Conservation (phyloP, 2,888 invertebrate genomes). For the Miltochrista miniata region DNA sequence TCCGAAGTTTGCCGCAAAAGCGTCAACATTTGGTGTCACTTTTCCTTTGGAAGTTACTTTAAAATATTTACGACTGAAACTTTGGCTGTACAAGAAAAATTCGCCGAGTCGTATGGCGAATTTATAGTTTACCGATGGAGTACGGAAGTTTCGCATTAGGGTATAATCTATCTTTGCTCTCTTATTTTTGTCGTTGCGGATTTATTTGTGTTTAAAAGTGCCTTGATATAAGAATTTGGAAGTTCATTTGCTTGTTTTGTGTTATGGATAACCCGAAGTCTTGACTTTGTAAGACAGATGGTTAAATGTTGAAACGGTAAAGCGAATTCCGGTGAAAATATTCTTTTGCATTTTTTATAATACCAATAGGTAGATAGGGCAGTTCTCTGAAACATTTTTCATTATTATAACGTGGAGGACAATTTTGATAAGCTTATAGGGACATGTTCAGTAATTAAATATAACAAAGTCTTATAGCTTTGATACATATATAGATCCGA, state of each 20-base stretch:
- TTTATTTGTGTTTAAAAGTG: constrained; percentile 64
- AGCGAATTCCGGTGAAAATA: neutral
- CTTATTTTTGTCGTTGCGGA: constrained; percentile 45
- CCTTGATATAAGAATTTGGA: constrained; percentile 40
- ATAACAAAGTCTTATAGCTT: too few relatives aligned
- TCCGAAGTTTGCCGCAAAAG: constrained; percentile 57
- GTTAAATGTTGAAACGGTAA: constrained; percentile 10
- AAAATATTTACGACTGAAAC: constrained; percentile 80
- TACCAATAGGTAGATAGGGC: too few relatives aligned
- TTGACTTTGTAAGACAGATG: constrained; percentile 14
- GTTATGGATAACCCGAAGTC: constrained; percentile 23
- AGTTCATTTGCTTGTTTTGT: constrained; percentile 31
- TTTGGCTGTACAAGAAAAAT: constrained; percentile 66
- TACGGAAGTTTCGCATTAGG: constrained; percentile 64
- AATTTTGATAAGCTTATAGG: too few relatives aligned
- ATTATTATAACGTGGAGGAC: too few relatives aligned
- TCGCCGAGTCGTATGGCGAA: constrained; percentile 61
- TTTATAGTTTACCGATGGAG: constrained; percentile 70
- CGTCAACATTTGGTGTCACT: constrained; percentile 78
- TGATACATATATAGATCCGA: too few relatives aligned
- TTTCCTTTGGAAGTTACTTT: constrained; percentile 75
- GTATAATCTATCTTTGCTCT: constrained; percentile 44
- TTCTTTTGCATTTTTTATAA: too few relatives aligned
- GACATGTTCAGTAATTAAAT: too few relatives aligned
- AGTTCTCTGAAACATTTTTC: too few relatives aligned